These are phyloP conservation scores for Ormyrus rosae DNA, from an alignment of 2,888 invertebrate genomes.

Conservation along the genomic window DNA sequence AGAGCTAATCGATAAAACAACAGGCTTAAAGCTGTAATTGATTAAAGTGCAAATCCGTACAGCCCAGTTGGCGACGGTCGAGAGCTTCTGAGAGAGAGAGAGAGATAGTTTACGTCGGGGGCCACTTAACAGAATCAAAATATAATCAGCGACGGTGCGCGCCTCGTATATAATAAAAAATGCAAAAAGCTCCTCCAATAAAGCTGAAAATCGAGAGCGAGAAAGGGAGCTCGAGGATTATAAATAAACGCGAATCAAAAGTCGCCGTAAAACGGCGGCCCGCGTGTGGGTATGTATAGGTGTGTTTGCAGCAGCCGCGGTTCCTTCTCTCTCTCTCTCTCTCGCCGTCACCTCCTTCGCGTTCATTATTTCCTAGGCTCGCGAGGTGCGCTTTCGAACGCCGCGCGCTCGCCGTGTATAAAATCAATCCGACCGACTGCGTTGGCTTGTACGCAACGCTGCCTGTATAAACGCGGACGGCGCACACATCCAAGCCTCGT, in stretches of 20 bases:
- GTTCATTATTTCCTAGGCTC: conserved; percentile 29
- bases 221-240: conserved; percentile 4
- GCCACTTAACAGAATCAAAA: conserved; percentile 14
- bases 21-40: conserved; percentile 9
- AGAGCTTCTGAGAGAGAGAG: not conserved
- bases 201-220: conserved; percentile 13
- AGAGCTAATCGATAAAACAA: conserved; percentile 25
- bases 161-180: conserved; percentile 1
- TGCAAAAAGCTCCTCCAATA: conserved; percentile 5
- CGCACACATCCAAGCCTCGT: not conserved
- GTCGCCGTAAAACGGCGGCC: not conserved
- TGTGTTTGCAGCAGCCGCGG: not conserved
- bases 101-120: no score
- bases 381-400: conserved; percentile 31
- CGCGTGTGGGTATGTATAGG: not conserved
- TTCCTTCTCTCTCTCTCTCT: no score
- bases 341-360: conserved; percentile 4
- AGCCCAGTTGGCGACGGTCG: not conserved
- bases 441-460: not conserved
- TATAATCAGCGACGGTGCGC: conserved; percentile 5
- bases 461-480: not conserved
- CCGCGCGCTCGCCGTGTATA: conserved; percentile 24
- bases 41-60: conserved; percentile 20
- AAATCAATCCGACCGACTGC: conserved; percentile 41
- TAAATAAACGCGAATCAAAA: conserved; percentile 37